These are phyloP conservation scores for Colletes latitarsis DNA, from an alignment of 1,140 invertebrate species.

Conservation along the genomic window DNA sequence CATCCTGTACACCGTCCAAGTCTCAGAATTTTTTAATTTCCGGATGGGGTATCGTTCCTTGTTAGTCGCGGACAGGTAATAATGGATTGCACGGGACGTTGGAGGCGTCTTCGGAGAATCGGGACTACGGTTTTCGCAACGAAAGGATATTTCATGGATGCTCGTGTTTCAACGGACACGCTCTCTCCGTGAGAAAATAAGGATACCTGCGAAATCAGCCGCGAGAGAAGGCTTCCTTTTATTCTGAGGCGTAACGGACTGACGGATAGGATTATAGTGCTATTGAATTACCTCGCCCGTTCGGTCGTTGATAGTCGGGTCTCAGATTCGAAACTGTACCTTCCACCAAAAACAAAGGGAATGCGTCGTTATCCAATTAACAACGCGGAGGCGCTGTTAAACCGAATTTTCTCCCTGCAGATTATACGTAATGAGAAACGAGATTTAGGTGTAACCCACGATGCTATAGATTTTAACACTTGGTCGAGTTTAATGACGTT, in stretches of 20 bases:
- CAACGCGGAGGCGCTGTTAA: not conserved
- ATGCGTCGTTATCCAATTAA: not conserved
- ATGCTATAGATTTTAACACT: not conserved
- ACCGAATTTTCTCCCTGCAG: not conserved
- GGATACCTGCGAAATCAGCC: slow-evolving; percentile 9
- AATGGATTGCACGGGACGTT: not conserved
- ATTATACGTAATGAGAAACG: not conserved
- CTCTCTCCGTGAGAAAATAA: slow-evolving; percentile 26
- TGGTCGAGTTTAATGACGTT: too few species aligned
- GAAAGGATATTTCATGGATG: not conserved
- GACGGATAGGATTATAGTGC: slow-evolving; percentile 11
- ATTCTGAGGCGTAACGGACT: slow-evolving; percentile 22
- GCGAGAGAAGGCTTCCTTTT: slow-evolving; percentile 34
- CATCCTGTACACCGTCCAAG: too few species aligned
- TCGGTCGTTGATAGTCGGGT: not conserved
- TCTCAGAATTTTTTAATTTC: too few species aligned
- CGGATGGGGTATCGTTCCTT: too few species aligned
- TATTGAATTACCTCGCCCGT: slow-evolving; percentile 22
- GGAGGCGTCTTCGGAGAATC: not conserved
- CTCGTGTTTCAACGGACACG: slow-evolving; percentile 3
- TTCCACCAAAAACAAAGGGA: not conserved
- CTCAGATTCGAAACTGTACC: not conserved
- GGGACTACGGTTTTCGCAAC: not conserved
- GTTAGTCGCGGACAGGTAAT: too few species aligned
- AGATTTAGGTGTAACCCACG: not conserved